A percentile compares a stretch with the other conserved stretches of the same genome.
Conservation (phyloP, 2,888 invertebrate species). For the Acanthosepion pharaonis region DNA sequence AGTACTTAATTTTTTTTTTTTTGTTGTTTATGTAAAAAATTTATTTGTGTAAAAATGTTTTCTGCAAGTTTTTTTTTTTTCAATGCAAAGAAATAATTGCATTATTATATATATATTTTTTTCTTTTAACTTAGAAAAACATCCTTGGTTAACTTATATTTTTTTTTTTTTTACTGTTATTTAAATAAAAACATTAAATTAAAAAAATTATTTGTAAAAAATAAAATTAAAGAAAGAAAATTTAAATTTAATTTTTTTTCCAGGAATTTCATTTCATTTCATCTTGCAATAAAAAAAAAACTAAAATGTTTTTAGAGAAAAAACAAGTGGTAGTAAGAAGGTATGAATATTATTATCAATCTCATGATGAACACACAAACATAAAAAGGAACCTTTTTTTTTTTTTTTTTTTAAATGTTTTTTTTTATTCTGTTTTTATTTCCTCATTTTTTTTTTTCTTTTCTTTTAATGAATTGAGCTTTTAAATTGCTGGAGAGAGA, state of each 20-base stretch:
- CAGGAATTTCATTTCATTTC: not conserved
- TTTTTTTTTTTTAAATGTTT: not conserved
- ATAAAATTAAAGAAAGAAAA: not conserved
- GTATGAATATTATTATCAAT: not conserved
- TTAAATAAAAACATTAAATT: not conserved
- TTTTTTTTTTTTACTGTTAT: not conserved
- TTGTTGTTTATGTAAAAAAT: not conserved
- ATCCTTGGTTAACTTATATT: not conserved
- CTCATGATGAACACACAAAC: slow-evolving; percentile 33
- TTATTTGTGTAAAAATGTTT: not conserved
- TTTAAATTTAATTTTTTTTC: not conserved
- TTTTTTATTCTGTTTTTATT: not conserved
- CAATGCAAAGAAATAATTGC: not conserved
- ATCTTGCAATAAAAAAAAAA: not conserved
- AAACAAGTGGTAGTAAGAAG: not conserved
- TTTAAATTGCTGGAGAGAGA: not conserved
- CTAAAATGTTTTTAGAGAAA: not conserved
- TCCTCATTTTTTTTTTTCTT: not conserved
- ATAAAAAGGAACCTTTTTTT: not conserved
- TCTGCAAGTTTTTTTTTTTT: not conserved
- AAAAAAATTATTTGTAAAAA: not conserved
- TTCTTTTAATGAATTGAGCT: not conserved
- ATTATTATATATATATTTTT: not conserved
- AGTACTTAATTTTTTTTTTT: not conserved
- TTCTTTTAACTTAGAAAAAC: not conserved